These are phyloP conservation scores for Andrena hattorfiana DNA, from an alignment of 2,888 invertebrate species.

Conservation along the genomic window DNA sequence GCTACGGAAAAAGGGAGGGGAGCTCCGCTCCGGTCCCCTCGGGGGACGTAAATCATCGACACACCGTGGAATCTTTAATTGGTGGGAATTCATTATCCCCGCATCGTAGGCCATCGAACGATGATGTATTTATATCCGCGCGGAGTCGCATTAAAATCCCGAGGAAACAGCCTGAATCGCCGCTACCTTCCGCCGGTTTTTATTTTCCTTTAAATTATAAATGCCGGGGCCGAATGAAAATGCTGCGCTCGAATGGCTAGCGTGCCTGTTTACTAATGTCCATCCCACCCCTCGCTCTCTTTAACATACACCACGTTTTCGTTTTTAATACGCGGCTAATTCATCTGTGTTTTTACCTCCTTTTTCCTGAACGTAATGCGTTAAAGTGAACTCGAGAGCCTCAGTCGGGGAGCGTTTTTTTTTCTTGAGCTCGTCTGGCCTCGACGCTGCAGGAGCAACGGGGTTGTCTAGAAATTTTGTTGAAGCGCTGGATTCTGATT, in stretches of 20 bases:
- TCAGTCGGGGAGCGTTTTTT: background rate
- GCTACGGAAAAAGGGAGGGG: background rate
- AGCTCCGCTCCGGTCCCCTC: background rate
- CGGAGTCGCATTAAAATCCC: conserved; percentile 17
- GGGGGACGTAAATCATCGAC: conserved; percentile 55
- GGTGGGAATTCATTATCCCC: conserved; percentile 54
- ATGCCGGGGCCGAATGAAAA: conserved; percentile 7
- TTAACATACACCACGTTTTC: conserved; percentile 23
- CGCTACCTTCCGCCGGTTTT: conserved; percentile 7
- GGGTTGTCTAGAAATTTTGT: background rate
- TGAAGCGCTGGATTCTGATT: background rate
- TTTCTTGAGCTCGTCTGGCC: background rate
- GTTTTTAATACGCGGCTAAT: conserved; percentile 18
- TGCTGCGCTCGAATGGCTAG: conserved; percentile 24
- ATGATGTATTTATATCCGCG: conserved; percentile 34
- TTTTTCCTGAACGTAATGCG: conserved; percentile 2
- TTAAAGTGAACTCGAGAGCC: conserved; percentile 27
- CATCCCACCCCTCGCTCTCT: background rate
- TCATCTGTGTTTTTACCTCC: conserved; percentile 1
- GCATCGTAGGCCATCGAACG: conserved; percentile 13
- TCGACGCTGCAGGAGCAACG: background rate
- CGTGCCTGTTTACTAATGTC: conserved; percentile 15
- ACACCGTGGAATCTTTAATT: conserved; percentile 45
- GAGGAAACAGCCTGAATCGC: background rate
- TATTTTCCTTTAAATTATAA: conserved; percentile 36